Base-by-base conservation (phyloP, 2,797 vertebrate genomes). In the Fringilla coelebs region DNA sequence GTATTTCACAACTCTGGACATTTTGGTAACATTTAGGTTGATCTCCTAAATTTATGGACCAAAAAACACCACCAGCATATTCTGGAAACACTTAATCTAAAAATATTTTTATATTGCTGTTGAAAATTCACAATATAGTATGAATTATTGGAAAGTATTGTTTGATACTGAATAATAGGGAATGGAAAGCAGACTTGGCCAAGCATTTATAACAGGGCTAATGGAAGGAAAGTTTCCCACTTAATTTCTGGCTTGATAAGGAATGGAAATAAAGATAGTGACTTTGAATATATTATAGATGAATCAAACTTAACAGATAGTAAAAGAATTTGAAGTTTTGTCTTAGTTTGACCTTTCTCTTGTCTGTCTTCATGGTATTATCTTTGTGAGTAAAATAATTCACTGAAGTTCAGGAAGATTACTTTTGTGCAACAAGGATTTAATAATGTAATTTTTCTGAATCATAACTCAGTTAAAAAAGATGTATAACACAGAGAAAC, bases 401-500 rank as follows among this genome's bases (percentile, higher is more conserved):
- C 41, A 82, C 12, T 72, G 58, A 75, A 83, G n/a, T 92, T 84
- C 38, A 65, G 24, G 26, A 96, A 92, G 74, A 94, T 89, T 93
- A 74, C 40, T 91, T 81, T 58, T 84, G 63, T 85, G 40, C 61
- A 89, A 93, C 77, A 97, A 87, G 43, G 51, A 70, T 73, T 94
- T 94, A 91, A 89, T 90, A 3, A 90, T 62, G 58, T 49, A 54
- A 91, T 86, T 95, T 93, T 84, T 91, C n/a, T 87, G 68, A 93
- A 83, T 34, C 52, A 34, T 61, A 94, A 87, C n/a, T 68, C 74
- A 43, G 52, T 90, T 88, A 58, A 81, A 89, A 89, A 40, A 87
- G 51, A 88, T 67, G 67, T n/a, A 41, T 34, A 74, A 34, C 38
- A 82, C 1, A 72, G 10, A 75, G 46, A 94, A 85, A 86, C 15